phyloP scores from a whole-genome alignment of 1,140 invertebrate genomes.

The Trialeurodes vaporariorum region DNA sequence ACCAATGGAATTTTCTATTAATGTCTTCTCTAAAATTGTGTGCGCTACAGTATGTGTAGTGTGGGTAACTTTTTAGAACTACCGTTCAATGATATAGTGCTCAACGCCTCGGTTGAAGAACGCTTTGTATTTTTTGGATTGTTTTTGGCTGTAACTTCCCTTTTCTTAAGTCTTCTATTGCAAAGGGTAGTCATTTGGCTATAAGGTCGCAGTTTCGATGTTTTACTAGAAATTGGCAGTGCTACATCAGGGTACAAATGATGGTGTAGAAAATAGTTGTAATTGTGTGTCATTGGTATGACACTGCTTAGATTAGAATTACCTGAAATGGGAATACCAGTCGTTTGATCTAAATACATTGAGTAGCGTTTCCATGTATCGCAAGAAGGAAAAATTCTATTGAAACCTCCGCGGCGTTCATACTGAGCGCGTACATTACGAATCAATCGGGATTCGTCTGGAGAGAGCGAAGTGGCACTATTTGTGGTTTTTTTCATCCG shows the following conservation, averaged over 20 bases:
- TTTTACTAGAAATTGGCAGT: not conserved
- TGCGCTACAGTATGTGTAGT: not conserved
- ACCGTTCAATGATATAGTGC: not conserved
- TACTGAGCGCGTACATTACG: conserved; percentile 69
- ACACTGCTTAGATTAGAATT: not conserved
- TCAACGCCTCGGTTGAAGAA: not conserved
- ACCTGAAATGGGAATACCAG: not conserved
- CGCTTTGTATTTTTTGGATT: not conserved
- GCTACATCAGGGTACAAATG: not conserved
- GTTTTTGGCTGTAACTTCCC: not conserved
- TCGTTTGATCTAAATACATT: conserved; percentile 47
- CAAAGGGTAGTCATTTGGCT: not conserved
- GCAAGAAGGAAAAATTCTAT: conserved; percentile 79
- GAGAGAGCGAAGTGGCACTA: conserved; percentile 40
- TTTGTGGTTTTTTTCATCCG: not conserved
- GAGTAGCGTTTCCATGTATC: conserved; percentile 75
- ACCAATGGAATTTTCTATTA: too few relatives aligned
- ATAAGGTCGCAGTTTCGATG: not conserved
- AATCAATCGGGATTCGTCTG: conserved; percentile 69
- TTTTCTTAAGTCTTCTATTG: not conserved
- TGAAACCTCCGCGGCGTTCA: conserved; percentile 72
- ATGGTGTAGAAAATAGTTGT: not conserved
- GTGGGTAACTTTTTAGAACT: not conserved
- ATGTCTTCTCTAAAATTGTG: too few relatives aligned
- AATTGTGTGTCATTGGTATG: not conserved